Base-by-base conservation (phyloP, 2,888 invertebrate genomes). In the Apotomis capreana region DNA sequence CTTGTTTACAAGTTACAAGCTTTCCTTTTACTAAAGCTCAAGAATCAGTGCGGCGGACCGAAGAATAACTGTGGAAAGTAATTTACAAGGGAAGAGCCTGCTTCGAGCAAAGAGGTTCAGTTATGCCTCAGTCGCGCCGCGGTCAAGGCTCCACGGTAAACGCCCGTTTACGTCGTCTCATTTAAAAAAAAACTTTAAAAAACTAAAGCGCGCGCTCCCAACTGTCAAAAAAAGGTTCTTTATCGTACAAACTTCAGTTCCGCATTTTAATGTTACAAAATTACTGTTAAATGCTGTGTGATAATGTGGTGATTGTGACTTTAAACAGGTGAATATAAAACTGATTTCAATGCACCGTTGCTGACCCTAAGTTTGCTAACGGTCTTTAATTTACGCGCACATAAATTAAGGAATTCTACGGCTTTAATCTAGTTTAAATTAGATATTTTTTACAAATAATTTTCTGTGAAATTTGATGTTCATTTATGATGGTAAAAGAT, bases 41-140 rank as follows among this genome's bases (percentile, higher is more conserved):
- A 74, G 89, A 91, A 90, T 90, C 87, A 85, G 87, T 90, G 91
- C 90, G 91, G 80, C 87, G 88, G 82, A 89, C 91, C 91, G 89
- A 91, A 90, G 90, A 90, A 83, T 91, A 90, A 91, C 91, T 88
- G 92, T 92, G 89, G 91, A 90, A 91, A 90, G 90, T 89, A 87
- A 88, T 89, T 88, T 89, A 87, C 88, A 87, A 84, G 84, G 85
- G 87, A 85, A 84, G 79, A 83, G 83, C 84, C 80, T 81, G 78
- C 83, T 79, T 77, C 85, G 84, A 82, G 77, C 81, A 80, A 85
- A 83, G 83, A 80, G 81, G 80, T 78, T 90, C 91, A 92, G 92
- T 92, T 78, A 80, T 85, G 83, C 89, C 88, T 87, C 85, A 88
- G 89, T 86, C 89, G 89, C 83, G 85, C 85, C 83, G 88, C 92